phyloP scores from a whole-genome alignment of 1,140 invertebrate genomes.

The Helicoverpa armigera region DNA sequence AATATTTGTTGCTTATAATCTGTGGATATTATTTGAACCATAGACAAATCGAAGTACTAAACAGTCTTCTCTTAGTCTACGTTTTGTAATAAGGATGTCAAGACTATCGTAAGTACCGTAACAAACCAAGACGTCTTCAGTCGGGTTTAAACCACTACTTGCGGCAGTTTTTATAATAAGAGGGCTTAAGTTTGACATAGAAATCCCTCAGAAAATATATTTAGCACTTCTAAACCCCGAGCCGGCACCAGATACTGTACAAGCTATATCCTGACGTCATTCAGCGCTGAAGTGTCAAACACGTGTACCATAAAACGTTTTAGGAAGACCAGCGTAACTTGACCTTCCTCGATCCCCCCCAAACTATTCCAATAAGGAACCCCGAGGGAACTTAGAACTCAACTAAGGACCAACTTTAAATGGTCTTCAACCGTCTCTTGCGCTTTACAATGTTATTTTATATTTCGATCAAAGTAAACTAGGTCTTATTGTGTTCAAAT shows the following conservation, averaged over 20 bases:
- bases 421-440: conserved; percentile 48
- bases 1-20: too few relatives aligned
- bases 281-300: conserved; percentile 57
- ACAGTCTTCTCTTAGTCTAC: too few relatives aligned
- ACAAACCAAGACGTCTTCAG: too few relatives aligned
- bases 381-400: not conserved
- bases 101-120: too few relatives aligned
- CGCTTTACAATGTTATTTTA: conserved; percentile 48
- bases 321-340: conserved; percentile 50
- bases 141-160: too few relatives aligned
- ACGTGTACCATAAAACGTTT: conserved; percentile 55
- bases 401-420: conserved; percentile 41
- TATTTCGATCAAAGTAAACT: conserved; percentile 34
- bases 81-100: too few relatives aligned
- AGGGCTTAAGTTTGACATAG: conserved; percentile 6
- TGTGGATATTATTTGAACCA: too few relatives aligned
- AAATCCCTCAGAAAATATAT: conserved; percentile 32
- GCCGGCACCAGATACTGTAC: conserved; percentile 32
- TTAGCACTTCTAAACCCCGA: conserved; percentile 11
- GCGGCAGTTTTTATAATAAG: too few relatives aligned
- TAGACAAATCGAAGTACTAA: too few relatives aligned
- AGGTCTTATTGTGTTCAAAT: conserved; percentile 16
- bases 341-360: conserved; percentile 29
- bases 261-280: conserved; percentile 58
- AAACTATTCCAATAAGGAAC: conserved; percentile 20